Conservation (phyloP, 92 coral and sea anemone species). For the Epizoanthus fatuus region DNA sequence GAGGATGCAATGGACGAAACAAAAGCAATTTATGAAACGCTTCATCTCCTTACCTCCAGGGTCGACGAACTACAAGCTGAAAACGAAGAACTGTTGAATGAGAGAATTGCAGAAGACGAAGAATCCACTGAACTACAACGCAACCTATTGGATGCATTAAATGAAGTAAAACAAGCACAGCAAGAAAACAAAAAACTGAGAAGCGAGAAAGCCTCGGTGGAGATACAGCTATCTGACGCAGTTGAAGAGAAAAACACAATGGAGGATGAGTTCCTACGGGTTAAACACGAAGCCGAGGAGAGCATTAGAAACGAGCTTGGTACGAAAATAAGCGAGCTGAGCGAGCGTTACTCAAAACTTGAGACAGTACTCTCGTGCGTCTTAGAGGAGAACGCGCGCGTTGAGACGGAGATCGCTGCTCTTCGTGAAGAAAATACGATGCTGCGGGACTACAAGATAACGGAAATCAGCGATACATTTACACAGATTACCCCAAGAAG, state of each 20-base stretch:
- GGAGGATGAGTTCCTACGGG: conserved; percentile 71
- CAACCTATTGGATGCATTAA: conserved; percentile 33
- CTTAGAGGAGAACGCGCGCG: conserved; percentile 80
- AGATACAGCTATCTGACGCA: conserved; percentile 89
- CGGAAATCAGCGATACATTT: conserved; percentile 81
- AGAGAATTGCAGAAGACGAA: conserved; percentile 50
- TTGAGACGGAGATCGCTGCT: conserved; percentile 68
- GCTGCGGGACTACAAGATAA: conserved; percentile 77
- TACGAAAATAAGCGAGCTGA: conserved; percentile 44
- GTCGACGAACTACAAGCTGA: conserved; percentile 48
- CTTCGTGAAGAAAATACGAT: conserved; percentile 79
- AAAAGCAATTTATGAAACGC: conserved; percentile 15
- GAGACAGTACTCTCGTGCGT: conserved; percentile 81
- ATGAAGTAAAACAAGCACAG: conserved; percentile 41
- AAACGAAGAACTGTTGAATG: conserved; percentile 59
- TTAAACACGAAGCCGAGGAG: conserved; percentile 41
- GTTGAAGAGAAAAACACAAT: conserved; percentile 70
- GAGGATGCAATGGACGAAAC: conserved; percentile 41
- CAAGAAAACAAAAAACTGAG: conserved; percentile 61
- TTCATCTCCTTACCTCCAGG: conserved; percentile 39
- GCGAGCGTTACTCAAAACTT: conserved; percentile 75
- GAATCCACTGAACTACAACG: conserved; percentile 53
- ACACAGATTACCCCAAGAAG: conserved; percentile 86
- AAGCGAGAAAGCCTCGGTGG: conserved; percentile 75
- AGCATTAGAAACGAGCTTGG: conserved; percentile 38